Conservation (phyloP, 2,113 vertebrate genomes). For the Tachysurus fulvidraco region DNA sequence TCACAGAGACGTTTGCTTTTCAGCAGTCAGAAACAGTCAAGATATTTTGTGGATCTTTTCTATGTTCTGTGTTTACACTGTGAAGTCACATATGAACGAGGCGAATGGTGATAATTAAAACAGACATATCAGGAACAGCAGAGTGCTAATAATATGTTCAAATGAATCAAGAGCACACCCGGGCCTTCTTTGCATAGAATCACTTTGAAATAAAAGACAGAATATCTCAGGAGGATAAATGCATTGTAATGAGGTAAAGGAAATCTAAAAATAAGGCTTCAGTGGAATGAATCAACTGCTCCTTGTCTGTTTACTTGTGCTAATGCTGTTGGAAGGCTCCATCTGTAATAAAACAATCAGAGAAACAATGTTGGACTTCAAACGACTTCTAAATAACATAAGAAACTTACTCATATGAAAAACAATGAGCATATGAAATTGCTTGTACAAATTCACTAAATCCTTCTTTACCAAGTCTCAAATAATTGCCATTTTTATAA, state of each 20-base stretch:
- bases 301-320: slow-evolving; percentile 47
- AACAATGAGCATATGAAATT: not conserved
- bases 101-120: slow-evolving; percentile 52
- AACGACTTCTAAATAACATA: not conserved
- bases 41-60: slow-evolving; percentile 8
- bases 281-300: slow-evolving; percentile 41
- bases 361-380: not conserved
- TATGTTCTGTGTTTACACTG: slow-evolving; percentile 31
- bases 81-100: slow-evolving; percentile 40
- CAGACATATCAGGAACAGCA: slow-evolving; percentile 55
- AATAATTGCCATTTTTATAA: not conserved
- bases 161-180: slow-evolving; percentile 49
- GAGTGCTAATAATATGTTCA: slow-evolving; percentile 54
- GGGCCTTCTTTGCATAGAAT: slow-evolving; percentile 56
- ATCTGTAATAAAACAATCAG: slow-evolving; percentile 26
- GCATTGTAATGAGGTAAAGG: slow-evolving; percentile 61
- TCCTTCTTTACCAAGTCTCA: not conserved
- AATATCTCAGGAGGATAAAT: slow-evolving; percentile 60
- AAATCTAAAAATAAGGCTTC: slow-evolving; percentile 59
- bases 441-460: too few relatives aligned
- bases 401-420: not conserved
- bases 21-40: not conserved
- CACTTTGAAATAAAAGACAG: slow-evolving; percentile 62
- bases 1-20: not conserved
- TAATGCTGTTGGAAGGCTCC: slow-evolving; percentile 30